Base-by-base conservation (phyloP, 1,140 invertebrate species). In the Vanessa atalanta region DNA sequence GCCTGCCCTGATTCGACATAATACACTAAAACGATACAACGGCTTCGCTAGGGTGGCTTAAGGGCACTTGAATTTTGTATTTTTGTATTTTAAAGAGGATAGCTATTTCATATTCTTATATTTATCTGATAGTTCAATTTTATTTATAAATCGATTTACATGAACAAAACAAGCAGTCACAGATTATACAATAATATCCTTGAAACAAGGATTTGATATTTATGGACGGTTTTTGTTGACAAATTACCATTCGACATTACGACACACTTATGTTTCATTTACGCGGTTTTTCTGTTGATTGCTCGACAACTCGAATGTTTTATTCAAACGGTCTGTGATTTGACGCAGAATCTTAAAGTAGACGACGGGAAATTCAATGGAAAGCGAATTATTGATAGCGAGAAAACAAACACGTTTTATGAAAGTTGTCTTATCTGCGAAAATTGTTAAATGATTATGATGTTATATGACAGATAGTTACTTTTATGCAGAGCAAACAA, bases 1-100 rank as follows among this genome's bases (percentile, higher is more conserved):
- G 72, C 72, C 57, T 65, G 53, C 65, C 37, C 65, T 68, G 31
- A 47, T 60, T 26, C 20, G 3, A 31, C 23, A 73, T 60, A 68
- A 64, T 64, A 63, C 65, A 50, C 47, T 2, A 57, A 43, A 57
- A 61, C 57, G 57, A 37, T 37, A 61, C 20, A 53, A 64, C 47
- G 15, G 37, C 20, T 61, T 63, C 51, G n/a, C 15, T 68, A 16
- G 65, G 55, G 72, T 60, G 15, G 15, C 15, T 68, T 51, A 48
- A 68, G 55, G 61, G 53, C 16, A 60, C 37, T 61, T 53, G 55
- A 69, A 20, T 16, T 61, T 60, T 60, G 47, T 65, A 47, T 65
- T 65, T n/a, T 65, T 16, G 47, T 20, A 0, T 48, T 47, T 11
- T 55, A 16, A 51, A 51, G 48, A 14, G 12, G 0, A 51, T n/a